Base-by-base conservation (phyloP, 2,888 invertebrate species). In the Thereva unica region DNA sequence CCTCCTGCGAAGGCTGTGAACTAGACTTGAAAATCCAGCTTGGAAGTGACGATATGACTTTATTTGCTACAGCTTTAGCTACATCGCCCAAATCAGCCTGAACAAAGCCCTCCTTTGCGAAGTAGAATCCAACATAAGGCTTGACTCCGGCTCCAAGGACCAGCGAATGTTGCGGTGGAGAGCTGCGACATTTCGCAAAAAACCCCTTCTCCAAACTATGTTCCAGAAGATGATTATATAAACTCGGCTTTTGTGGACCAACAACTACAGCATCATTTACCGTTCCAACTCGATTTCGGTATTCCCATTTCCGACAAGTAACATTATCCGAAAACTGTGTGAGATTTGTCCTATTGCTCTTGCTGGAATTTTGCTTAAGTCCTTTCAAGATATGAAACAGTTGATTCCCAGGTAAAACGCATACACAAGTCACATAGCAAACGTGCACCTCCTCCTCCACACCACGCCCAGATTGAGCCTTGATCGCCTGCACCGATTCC, bases 61-160 rank as follows among this genome's bases (percentile, higher is more conserved):
- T 95, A 76, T 88, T 91, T 1, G 95, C 95, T 57, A 96, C 92
- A 64, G 93, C 95, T 77, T 92, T 89, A 0, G 95, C 95, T n/a
- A 97, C 93, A 78, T 96, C 95, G 59, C 92, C 89, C 9, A 97
- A 82, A 9, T 91, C 86, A 0, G 92, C 92, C 40, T 90, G 90
- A 12, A 89, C 84, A 64, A 89, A 89, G 34, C 95, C 95, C 84
- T 97, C 96, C 64, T 93, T 83, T 5, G 93, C 94, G 80, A 91
- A 92, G 80, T 94, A 95, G 80, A 94, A 95, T 1, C 92, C 93
- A 67, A 94, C 78, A 80, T 89, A 97, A 0, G 97, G 97, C 68
- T 89, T 87, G 5, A 86, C 85, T 0, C 97, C 97, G 6, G 88
- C 87, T 7, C 89, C 89, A 49, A 94, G 78, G 44, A 93, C 88